Conservation (phyloP, 1,140 invertebrate genomes). For the Diorhabda sublineata region DNA sequence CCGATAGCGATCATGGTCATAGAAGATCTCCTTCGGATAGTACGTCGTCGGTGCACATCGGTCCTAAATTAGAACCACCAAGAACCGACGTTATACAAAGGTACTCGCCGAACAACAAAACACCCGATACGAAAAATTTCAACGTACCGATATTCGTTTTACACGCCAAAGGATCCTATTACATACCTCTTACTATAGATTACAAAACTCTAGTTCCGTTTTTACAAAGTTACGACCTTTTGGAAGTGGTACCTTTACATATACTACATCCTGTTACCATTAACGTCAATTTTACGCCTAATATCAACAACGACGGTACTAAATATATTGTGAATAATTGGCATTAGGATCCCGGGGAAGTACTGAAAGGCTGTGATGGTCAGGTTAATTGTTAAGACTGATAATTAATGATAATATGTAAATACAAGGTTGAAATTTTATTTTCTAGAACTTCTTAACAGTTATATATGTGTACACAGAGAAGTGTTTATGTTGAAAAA, state of each 20-base stretch:
- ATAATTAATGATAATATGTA: slow-evolving; percentile 1
- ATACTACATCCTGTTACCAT: slow-evolving; percentile 88
- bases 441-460: no score
- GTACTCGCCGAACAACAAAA: slow-evolving; percentile 26
- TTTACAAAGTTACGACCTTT: slow-evolving; percentile 56
- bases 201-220: slow-evolving; percentile 68
- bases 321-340: slow-evolving; percentile 34
- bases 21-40: slow-evolving; percentile 28
- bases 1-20: slow-evolving; percentile 33
- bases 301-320: slow-evolving; percentile 20
- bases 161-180: slow-evolving; percentile 83
- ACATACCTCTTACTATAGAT: slow-evolving; percentile 86
- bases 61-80: slow-evolving; percentile 24
- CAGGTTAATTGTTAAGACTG: slow-evolving; percentile 38
- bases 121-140: slow-evolving; percentile 42
- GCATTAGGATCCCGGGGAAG: slow-evolving; percentile 18
- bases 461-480: no score
- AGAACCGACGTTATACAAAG: slow-evolving; percentile 23
- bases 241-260: slow-evolving; percentile 55
- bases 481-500: no score
- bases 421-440: no score
- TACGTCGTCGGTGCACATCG: slow-evolving; percentile 22
- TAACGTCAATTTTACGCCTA: slow-evolving; percentile 71
- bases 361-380: slow-evolving; percentile 37
- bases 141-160: slow-evolving; percentile 75